Percentiles rank a stretch among this genome's conserved stretches.
Conservation (phyloP, 2,888 invertebrate species). For the Acanthosepion pharaonis region DNA sequence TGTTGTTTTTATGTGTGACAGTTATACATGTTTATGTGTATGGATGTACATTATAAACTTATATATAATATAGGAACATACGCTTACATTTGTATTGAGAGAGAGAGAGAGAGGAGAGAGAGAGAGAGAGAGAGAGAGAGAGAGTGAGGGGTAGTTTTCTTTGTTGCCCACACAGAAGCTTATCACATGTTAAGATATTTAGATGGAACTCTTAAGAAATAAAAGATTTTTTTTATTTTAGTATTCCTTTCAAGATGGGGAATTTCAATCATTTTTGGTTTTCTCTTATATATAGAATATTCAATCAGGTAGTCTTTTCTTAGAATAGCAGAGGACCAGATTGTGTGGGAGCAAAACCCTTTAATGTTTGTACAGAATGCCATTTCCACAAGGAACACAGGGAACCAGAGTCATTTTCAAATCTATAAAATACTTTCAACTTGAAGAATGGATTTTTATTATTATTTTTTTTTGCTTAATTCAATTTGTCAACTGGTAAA, state of each 20-base stretch:
- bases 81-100: too few species aligned
- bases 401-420: background rate
- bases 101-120: too few species aligned
- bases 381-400: background rate
- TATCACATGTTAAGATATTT: background rate
- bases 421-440: background rate
- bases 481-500: constrained; percentile 1
- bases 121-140: too few species aligned
- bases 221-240: background rate
- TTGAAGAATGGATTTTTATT: background rate
- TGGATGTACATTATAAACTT: background rate
- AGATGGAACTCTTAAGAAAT: background rate
- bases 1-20: too few species aligned
- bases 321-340: background rate
- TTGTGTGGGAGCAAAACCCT: background rate
- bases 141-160: background rate
- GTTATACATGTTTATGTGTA: background rate
- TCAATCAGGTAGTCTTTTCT: background rate
- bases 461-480: background rate
- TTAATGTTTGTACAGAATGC: background rate
- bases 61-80: background rate
- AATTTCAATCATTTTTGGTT: background rate
- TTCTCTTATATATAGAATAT: background rate
- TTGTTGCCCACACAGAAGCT: too few species aligned
- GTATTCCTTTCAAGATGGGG: background rate